Conservation (phyloP, 2,888 invertebrate genomes). For the Oxytorus armatus region DNA sequence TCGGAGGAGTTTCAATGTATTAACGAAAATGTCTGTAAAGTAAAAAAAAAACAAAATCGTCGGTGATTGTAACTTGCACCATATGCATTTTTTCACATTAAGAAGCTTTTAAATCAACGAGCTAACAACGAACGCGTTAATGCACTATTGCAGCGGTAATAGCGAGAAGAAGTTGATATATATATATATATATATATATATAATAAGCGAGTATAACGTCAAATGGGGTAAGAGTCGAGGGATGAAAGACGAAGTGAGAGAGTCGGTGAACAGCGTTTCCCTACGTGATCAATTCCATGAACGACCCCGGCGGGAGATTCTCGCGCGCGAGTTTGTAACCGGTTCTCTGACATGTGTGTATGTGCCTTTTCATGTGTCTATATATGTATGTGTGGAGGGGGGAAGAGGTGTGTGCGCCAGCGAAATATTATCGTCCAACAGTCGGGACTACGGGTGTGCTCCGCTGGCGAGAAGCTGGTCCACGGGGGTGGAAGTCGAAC, state of each 20-base stretch:
- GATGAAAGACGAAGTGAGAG: background rate
- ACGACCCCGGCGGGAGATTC: slow-evolving; percentile 67
- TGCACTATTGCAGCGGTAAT: too few species aligned
- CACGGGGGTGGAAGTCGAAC: slow-evolving; percentile 63
- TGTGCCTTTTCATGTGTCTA: background rate
- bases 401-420: slow-evolving; percentile 44
- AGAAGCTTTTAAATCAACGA: too few species aligned
- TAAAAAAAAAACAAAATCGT: too few species aligned
- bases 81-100: too few species aligned
- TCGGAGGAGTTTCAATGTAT: too few species aligned
- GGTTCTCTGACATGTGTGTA: slow-evolving; percentile 32
- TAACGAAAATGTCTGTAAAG: too few species aligned
- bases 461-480: slow-evolving; percentile 21
- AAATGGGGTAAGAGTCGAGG: slow-evolving; percentile 25
- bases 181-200: too few species aligned
- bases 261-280: slow-evolving; percentile 57
- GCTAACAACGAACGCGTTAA: too few species aligned
- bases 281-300: slow-evolving; percentile 69
- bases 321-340: slow-evolving; percentile 64
- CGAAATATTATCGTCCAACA: slow-evolving; percentile 69
- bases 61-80: too few species aligned
- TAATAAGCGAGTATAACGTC: slow-evolving; percentile 4
- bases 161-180: slow-evolving; percentile 12
- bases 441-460: slow-evolving; percentile 39
- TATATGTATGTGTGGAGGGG: slow-evolving; percentile 16